A percentile compares a stretch with the other conserved stretches of the same genome.
These are phyloP conservation scores for Caenorhabditis sp. DNA, from an alignment of 2,888 invertebrate species.

Conservation along the genomic window DNA sequence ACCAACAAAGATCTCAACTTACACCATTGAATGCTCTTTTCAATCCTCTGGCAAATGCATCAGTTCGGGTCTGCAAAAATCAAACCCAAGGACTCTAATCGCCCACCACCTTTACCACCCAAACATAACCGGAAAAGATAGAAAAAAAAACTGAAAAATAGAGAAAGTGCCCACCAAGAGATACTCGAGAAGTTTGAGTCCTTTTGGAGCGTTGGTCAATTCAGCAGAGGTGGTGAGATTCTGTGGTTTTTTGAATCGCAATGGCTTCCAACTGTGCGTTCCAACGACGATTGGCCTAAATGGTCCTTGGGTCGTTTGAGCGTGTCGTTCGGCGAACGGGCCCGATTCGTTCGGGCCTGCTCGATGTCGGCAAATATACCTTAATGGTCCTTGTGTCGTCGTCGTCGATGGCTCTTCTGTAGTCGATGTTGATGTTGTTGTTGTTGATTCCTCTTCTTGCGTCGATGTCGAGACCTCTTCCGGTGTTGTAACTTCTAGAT, in stretches of 20 bases:
- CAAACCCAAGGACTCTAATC: constrained; percentile 11
- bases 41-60: constrained; percentile 37
- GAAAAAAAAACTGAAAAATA: constrained; percentile 9
- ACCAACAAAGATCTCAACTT: constrained; percentile 18
- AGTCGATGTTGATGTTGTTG: neutral
- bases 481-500: neutral
- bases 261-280: constrained; percentile 42
- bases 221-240: constrained; percentile 8
- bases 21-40: constrained; percentile 42
- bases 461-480: neutral
- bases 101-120: neutral
- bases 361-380: constrained; percentile 55
- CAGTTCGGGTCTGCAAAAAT: constrained; percentile 42
- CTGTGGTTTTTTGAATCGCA: constrained; percentile 40
- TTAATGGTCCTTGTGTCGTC: constrained; percentile 26
- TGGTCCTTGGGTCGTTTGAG: constrained; percentile 45
- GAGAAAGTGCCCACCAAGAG: constrained; percentile 53
- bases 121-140: too few relatives aligned
- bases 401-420: constrained; percentile 8
- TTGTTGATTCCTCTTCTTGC: constrained; percentile 6
- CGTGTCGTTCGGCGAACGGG: constrained; percentile 43
- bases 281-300: constrained; percentile 50
- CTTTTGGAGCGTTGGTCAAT: constrained; percentile 14
- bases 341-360: constrained; percentile 43
- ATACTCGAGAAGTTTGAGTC: constrained; percentile 48